phyloP scores from a whole-genome alignment of 2,113 vertebrate species.

The Paratilapia polleni region DNA sequence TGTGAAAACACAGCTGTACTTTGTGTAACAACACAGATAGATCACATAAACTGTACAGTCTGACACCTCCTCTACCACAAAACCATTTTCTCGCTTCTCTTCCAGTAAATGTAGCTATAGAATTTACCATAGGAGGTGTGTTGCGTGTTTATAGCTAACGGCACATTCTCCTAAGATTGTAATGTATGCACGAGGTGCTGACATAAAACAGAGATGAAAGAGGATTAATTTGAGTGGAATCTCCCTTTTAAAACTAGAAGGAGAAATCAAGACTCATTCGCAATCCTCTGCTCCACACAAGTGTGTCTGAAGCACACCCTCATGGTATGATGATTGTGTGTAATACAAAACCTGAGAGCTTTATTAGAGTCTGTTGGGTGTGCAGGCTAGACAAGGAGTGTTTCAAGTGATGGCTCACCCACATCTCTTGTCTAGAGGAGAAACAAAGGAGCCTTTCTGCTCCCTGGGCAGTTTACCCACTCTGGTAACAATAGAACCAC shows the following conservation, averaged over 20 bases:
- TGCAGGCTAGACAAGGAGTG: conserved; percentile 54
- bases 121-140: not conserved
- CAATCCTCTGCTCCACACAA: conserved; percentile 9
- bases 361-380: conserved; percentile 52
- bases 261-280: conserved; percentile 26
- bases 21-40: not conserved
- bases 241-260: conserved; percentile 20
- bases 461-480: conserved; percentile 33
- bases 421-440: conserved; percentile 47
- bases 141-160: not conserved
- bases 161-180: not conserved
- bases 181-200: not conserved
- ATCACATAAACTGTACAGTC: not conserved
- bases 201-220: conserved; percentile 30
- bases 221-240: conserved; percentile 39
- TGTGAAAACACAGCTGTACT: conserved; percentile 6
- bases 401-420: conserved; percentile 57
- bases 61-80: not conserved
- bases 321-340: conserved; percentile 51
- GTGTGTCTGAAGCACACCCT: conserved; percentile 53
- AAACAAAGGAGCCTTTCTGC: conserved; percentile 67
- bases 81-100: not conserved
- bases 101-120: conserved; percentile 3
- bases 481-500: conserved; percentile 46
- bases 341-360: conserved; percentile 63